Conservation (phyloP, 2,113 vertebrate genomes). For the Lepisosteus osseus region DNA sequence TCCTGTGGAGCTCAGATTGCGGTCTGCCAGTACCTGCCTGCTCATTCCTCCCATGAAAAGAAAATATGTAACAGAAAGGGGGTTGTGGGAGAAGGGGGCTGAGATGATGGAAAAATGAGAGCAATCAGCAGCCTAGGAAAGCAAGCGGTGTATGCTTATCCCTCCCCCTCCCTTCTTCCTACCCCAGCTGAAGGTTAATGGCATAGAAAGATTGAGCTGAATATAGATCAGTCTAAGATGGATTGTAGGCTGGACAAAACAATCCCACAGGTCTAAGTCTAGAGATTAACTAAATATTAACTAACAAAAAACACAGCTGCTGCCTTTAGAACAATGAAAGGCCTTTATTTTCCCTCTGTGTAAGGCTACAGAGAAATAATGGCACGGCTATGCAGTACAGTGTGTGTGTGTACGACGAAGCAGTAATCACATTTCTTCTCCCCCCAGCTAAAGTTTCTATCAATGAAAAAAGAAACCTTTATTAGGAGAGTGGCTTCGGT, state of each 20-base stretch:
- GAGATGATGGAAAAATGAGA: constrained; percentile 12
- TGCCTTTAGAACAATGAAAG: constrained; percentile 14
- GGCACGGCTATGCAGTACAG: neutral
- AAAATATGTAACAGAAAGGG: neutral
- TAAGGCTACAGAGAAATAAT: neutral
- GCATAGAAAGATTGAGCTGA: constrained; percentile 60
- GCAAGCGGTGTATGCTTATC: constrained; percentile 18
- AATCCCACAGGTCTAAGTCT: constrained; percentile 70
- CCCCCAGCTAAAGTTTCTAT: neutral
- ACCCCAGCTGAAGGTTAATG: constrained; percentile 59
- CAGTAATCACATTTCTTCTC: constrained; percentile 6
- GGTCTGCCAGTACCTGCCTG: constrained; percentile 13
- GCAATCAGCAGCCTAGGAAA: constrained; percentile 17
- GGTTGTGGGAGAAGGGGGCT: neutral
- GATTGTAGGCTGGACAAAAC: constrained; percentile 65
- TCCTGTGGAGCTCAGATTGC: constrained; percentile 9
- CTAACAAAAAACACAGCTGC: constrained; percentile 57
- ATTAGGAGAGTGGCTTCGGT: constrained; percentile 7
- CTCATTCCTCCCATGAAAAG: neutral
- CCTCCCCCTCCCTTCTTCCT: constrained; percentile 39
- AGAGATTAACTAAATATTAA: constrained; percentile 81
- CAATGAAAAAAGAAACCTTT: neutral
- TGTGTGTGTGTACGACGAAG: neutral
- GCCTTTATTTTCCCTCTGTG: neutral
- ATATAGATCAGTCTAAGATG: constrained; percentile 74